These are phyloP conservation scores for Drosophila merina DNA, from an alignment of 2,888 invertebrate genomes.

Conservation along the genomic window DNA sequence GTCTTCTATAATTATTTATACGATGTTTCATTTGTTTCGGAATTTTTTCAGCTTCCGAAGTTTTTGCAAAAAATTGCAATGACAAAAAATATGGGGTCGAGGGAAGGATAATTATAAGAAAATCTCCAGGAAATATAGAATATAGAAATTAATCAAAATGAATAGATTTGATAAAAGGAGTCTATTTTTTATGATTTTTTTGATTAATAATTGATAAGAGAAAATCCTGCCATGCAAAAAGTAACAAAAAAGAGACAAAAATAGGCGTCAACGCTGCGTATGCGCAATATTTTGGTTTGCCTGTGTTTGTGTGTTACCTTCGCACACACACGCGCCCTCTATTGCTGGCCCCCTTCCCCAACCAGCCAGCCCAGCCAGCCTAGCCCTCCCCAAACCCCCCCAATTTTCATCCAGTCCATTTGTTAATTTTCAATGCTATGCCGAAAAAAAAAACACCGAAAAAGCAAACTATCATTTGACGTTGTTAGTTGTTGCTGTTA, in stretches of 20 bases:
- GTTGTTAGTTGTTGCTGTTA: slow-evolving; percentile 7
- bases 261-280: slow-evolving; percentile 32
- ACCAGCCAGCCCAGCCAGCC: no score
- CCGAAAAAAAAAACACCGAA: slow-evolving; percentile 19
- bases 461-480: slow-evolving; percentile 28
- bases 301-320: slow-evolving; percentile 25
- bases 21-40: slow-evolving; percentile 83
- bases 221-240: background rate
- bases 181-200: background rate
- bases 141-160: background rate
- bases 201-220: background rate
- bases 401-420: background rate
- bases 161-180: background rate
- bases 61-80: background rate
- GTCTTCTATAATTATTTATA: slow-evolving; percentile 81
- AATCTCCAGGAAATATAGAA: background rate
- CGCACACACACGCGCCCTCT: slow-evolving; percentile 14
- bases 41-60: slow-evolving; percentile 77
- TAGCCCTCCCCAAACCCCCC: background rate
- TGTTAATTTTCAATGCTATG: slow-evolving; percentile 42
- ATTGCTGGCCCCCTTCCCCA: background rate
- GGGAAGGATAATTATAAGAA: background rate
- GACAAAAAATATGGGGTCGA: background rate
- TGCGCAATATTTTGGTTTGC: slow-evolving; percentile 19
- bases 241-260: background rate